A percentile compares a stretch with the other conserved stretches of the same genome.
phyloP scores from a whole-genome alignment of 2,888 invertebrate genomes.

The Drosophila leonis region DNA sequence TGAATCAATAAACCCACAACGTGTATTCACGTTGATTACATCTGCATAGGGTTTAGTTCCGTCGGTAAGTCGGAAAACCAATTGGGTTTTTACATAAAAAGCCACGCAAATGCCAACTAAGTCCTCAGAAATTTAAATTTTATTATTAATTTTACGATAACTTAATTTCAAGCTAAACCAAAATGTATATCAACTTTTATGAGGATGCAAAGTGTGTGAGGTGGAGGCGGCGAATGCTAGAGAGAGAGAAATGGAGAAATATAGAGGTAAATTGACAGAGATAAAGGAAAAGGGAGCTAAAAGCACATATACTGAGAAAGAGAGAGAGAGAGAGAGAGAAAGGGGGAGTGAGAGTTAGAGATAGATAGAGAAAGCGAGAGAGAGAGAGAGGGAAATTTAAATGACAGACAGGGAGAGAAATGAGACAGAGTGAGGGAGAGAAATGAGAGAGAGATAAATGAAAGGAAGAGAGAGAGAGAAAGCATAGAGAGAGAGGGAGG shows the following conservation, averaged over 20 bases:
- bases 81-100: slow-evolving; percentile 39
- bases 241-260: neutral
- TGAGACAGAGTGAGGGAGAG: no score
- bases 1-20: slow-evolving; percentile 24
- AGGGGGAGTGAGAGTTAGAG: neutral
- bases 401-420: neutral
- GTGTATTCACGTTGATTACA: slow-evolving; percentile 34
- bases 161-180: neutral
- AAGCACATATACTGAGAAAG: neutral
- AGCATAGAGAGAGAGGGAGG: neutral
- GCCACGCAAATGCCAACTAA: slow-evolving; percentile 29
- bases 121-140: slow-evolving; percentile 35
- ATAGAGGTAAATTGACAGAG: neutral
- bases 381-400: neutral
- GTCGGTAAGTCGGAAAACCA: slow-evolving; percentile 37
- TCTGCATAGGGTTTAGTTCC: slow-evolving; percentile 16
- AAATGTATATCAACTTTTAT: neutral
- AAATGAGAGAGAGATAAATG: no score
- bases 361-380: neutral
- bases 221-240: neutral
- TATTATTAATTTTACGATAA: slow-evolving; percentile 18
- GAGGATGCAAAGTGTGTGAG: neutral
- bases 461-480: no score
- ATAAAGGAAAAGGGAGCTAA: neutral
- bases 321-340: neutral